Evolutionary conservation across 2,888 invertebrate genomes (phyloP).

Genomic region (Eucera pruinosa): DNA sequence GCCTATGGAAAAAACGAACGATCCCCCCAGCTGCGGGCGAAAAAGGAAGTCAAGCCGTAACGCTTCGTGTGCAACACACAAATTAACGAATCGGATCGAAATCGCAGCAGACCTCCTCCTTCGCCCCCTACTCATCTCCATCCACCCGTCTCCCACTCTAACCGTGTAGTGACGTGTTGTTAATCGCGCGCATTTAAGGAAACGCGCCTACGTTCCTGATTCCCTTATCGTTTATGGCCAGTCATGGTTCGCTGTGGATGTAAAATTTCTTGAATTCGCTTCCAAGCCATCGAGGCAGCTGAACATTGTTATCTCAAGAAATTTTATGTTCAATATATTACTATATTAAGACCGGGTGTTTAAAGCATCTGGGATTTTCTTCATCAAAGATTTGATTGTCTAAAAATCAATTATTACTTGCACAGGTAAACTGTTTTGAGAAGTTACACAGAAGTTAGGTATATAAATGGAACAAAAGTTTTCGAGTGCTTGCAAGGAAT

Average conservation of each 20-base stretch:
- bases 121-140: not conserved
- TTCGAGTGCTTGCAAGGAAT: too few species aligned
- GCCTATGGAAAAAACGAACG: conserved; percentile 55
- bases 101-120: conserved; percentile 4
- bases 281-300: conserved; percentile 1
- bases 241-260: conserved; percentile 37
- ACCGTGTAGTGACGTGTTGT: conserved; percentile 12
- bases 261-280: conserved; percentile 18
- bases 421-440: too few species aligned
- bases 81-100: conserved; percentile 69
- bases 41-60: conserved; percentile 73
- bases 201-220: conserved; percentile 31
- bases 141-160: not conserved
- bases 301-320: conserved; percentile 4
- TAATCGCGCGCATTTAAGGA: conserved; percentile 54
- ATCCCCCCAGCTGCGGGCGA: conserved; percentile 55
- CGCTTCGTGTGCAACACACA: conserved; percentile 65
- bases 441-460: too few species aligned
- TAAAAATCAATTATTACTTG: too few species aligned
- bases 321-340: not conserved
- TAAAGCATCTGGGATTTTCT: not conserved
- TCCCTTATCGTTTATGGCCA: conserved; percentile 39
- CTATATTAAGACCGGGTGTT: not conserved
- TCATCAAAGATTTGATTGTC: too few species aligned
- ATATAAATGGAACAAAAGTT: too few species aligned